Conservation (phyloP, 1,140 invertebrate genomes). For the Saccostrea glomerata region DNA sequence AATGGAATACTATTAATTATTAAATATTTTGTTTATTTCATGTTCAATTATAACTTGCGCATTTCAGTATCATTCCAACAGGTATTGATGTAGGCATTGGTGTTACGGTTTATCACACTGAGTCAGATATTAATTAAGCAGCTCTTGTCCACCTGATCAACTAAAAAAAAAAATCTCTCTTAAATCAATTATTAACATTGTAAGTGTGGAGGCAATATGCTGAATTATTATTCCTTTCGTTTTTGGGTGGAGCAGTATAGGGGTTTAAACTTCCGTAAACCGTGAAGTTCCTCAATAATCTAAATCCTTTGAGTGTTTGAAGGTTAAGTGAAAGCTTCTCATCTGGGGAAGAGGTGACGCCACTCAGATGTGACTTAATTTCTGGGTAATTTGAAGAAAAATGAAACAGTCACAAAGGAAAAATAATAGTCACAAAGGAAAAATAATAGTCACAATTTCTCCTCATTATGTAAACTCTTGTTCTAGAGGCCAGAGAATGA, state of each 20-base stretch:
- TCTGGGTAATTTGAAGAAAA: background rate
- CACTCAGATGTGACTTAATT: background rate
- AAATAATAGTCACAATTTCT: background rate
- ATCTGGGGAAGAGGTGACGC: background rate
- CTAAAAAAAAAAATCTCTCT: too few species aligned
- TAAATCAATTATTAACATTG: background rate
- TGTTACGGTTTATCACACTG: too few species aligned
- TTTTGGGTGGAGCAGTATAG: background rate
- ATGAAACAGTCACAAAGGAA: background rate
- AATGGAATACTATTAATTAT: too few species aligned
- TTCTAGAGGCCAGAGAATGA: background rate
- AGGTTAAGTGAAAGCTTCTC: background rate
- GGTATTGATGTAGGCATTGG: too few species aligned
- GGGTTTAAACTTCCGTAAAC: background rate
- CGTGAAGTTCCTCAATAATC: background rate
- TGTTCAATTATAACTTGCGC: too few species aligned
- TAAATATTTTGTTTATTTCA: too few species aligned
- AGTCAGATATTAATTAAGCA: too few species aligned
- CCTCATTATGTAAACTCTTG: background rate
- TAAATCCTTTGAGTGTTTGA: background rate
- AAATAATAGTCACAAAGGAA: too few species aligned
- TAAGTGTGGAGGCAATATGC: background rate
- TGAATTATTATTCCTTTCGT: background rate
- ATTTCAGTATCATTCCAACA: too few species aligned
- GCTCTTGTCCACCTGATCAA: too few species aligned